Evolutionary conservation across 2,797 vertebrate genomes (phyloP).

Genomic region (Salmo trutta): DNA sequence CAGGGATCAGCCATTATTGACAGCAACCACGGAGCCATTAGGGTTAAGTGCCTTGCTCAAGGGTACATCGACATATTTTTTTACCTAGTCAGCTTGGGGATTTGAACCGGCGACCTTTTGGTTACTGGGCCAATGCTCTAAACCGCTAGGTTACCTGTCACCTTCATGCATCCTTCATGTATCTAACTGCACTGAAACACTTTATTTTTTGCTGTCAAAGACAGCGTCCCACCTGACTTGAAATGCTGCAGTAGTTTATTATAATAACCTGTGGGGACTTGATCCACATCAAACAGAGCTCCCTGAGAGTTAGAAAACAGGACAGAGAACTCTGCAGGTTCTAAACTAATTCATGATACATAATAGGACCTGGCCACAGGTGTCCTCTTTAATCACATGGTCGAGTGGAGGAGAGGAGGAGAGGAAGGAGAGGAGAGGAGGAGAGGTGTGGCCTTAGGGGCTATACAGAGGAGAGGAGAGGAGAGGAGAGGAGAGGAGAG

Average conservation of each 20-base stretch:
- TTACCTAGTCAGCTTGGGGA: too few species aligned
- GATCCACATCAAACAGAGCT: background rate
- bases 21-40: too few species aligned
- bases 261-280: background rate
- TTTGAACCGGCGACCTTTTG: too few species aligned
- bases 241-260: background rate
- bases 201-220: background rate
- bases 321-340: background rate
- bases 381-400: background rate
- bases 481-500: too few species aligned
- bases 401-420: background rate
- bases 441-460: background rate
- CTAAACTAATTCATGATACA: background rate
- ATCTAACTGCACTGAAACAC: background rate
- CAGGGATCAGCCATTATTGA: too few species aligned
- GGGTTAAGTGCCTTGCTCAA: too few species aligned
- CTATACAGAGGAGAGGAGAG: background rate
- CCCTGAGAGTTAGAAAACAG: background rate
- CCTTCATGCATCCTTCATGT: too few species aligned
- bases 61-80: too few species aligned
- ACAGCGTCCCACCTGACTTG: background rate
- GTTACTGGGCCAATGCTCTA: too few species aligned
- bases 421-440: too few species aligned
- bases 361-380: background rate
- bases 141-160: too few species aligned